Evolutionary conservation across 2,113 vertebrate genomes (phyloP).

Genomic region (Lanius collurio): DNA sequence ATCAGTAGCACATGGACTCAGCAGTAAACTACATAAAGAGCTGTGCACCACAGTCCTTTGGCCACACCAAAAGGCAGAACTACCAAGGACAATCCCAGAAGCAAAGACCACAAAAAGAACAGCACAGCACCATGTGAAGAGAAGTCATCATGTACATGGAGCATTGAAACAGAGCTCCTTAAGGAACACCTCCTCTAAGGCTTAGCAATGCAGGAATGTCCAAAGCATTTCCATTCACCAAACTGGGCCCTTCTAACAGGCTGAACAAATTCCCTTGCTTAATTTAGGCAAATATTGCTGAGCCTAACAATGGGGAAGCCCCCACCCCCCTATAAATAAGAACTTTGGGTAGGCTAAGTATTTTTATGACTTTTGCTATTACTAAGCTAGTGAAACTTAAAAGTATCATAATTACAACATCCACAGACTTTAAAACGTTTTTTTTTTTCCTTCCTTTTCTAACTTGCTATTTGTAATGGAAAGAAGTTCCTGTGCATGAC

Average conservation of each 20-base stretch:
- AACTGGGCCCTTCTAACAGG: not conserved
- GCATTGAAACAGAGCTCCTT: not conserved
- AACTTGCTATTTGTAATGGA: not conserved
- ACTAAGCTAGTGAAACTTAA: conserved; percentile 32
- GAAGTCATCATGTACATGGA: not conserved
- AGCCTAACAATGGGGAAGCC: conserved; percentile 35
- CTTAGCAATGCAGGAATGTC: not conserved
- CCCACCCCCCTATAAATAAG: conserved; percentile 21
- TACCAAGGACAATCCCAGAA: not conserved
- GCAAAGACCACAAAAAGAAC: not conserved
- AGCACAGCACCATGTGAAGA: not conserved
- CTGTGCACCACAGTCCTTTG: not conserved
- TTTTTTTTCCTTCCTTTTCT: not conserved
- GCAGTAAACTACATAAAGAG: not conserved
- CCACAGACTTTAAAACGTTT: not conserved
- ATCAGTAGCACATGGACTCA: not conserved
- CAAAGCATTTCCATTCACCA: not conserved
- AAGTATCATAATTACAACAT: conserved; percentile 47
- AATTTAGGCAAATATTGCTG: not conserved
- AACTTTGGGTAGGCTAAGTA: conserved; percentile 19
- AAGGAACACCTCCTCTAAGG: not conserved
- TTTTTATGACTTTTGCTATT: conserved; percentile 58
- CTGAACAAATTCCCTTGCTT: not conserved
- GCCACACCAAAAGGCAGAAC: not conserved
- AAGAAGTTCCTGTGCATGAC: not conserved